phyloP scores from a whole-genome alignment of 2,113 vertebrate genomes.

The Podarcis muralis region DNA sequence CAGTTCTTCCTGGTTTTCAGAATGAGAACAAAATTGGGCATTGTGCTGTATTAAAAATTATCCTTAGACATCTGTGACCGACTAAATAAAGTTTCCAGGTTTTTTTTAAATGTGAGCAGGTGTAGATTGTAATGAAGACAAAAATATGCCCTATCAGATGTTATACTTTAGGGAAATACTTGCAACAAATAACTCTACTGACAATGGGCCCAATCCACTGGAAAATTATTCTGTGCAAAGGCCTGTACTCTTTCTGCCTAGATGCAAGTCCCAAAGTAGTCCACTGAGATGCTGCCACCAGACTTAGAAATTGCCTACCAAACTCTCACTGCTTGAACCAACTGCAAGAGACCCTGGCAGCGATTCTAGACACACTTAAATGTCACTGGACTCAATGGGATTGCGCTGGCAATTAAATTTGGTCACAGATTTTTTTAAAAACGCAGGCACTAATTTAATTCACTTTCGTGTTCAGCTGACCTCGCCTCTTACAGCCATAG shows the following conservation, averaged over 20 bases:
- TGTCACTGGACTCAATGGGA: no score
- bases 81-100: slow-evolving; percentile 1
- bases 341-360: not conserved
- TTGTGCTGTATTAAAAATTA: not conserved
- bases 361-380: no score
- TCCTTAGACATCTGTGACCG: not conserved
- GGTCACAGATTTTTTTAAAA: not conserved
- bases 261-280: not conserved
- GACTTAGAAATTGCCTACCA: not conserved
- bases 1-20: not conserved
- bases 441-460: not conserved
- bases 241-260: not conserved
- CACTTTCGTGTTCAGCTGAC: not conserved
- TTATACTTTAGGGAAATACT: not conserved
- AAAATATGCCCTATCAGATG: slow-evolving; percentile 17
- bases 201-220: not conserved
- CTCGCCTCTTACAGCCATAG: not conserved
- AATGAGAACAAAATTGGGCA: not conserved
- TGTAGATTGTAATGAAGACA: slow-evolving; percentile 11
- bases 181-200: not conserved
- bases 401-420: not conserved
- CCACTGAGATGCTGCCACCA: not conserved
- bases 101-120: not conserved
- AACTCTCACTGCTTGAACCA: not conserved
- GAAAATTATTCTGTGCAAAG: not conserved